A percentile compares a stretch with the other conserved stretches of the same genome.
phyloP scores from a whole-genome alignment of 2,888 invertebrate species.

The Pasiphila rectangulata region DNA sequence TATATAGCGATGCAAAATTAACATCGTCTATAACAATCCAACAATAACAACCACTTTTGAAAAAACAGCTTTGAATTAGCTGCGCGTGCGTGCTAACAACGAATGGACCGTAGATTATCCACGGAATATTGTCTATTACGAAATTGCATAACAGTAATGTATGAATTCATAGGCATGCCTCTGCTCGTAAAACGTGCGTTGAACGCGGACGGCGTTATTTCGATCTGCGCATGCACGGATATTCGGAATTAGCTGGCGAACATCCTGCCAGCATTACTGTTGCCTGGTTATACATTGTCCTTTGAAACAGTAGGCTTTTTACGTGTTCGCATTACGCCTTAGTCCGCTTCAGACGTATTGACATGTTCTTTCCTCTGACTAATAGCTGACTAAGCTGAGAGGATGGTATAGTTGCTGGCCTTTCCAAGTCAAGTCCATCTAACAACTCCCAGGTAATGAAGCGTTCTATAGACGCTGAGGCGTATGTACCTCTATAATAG shows the following conservation, averaged over 20 bases:
- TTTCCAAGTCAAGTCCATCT: too few species aligned
- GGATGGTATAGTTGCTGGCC: too few species aligned
- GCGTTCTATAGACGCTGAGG: too few species aligned
- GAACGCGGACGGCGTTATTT: constrained; percentile 23
- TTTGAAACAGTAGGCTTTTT: too few species aligned
- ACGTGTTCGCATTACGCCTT: too few species aligned
- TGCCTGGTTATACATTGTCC: background rate
- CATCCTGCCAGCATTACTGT: constrained; percentile 4
- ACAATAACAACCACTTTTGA: constrained; percentile 4
- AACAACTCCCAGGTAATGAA: too few species aligned
- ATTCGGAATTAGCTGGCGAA: constrained; percentile 7
- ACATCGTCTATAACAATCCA: background rate
- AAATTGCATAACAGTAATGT: constrained; percentile 20
- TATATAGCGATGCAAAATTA: background rate
- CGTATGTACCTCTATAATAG: too few species aligned
- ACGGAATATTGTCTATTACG: constrained; percentile 25
- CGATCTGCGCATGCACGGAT: constrained; percentile 12
- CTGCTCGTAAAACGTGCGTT: constrained; percentile 25
- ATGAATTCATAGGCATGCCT: constrained; percentile 18
- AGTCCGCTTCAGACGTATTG: too few species aligned
- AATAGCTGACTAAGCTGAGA: too few species aligned
- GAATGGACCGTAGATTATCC: constrained; percentile 15
- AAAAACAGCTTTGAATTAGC: constrained; percentile 8
- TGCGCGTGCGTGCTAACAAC: constrained; percentile 18
- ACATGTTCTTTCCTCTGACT: too few species aligned